Percentiles rank a stretch among this genome's conserved stretches.
Conservation (phyloP, 2,797 vertebrate genomes). For the Numenius phaeopus region DNA sequence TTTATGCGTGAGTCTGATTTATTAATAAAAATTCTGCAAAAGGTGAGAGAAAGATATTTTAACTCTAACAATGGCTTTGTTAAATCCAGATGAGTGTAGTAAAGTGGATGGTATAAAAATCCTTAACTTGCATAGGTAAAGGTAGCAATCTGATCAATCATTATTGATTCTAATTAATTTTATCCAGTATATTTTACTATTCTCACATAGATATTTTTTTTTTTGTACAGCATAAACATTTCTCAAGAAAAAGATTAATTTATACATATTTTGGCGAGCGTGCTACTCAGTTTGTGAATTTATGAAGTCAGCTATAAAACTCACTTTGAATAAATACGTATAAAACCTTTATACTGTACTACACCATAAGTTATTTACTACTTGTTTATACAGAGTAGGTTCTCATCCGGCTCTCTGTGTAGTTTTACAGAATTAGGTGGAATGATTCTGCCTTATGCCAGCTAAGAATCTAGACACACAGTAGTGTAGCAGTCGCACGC, state of each 20-base stretch:
- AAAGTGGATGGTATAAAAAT: background rate
- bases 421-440: background rate
- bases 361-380: background rate
- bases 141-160: background rate
- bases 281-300: background rate
- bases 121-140: background rate
- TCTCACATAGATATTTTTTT: background rate
- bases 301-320: background rate
- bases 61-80: rapidly evolving
- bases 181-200: background rate
- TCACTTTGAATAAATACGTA: background rate
- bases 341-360: background rate
- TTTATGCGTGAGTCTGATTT: background rate
- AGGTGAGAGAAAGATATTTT: background rate
- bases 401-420: background rate
- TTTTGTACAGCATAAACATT: background rate
- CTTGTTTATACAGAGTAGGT: background rate
- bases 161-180: background rate
- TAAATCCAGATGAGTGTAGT: background rate
- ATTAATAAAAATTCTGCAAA: background rate
- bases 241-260: background rate
- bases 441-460: background rate
- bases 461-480: background rate
- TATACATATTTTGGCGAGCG: background rate
- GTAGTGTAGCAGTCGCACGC: background rate